Evolutionary conservation across 2,888 invertebrate genomes (phyloP).

Genomic region (Zelleria hepariella): DNA sequence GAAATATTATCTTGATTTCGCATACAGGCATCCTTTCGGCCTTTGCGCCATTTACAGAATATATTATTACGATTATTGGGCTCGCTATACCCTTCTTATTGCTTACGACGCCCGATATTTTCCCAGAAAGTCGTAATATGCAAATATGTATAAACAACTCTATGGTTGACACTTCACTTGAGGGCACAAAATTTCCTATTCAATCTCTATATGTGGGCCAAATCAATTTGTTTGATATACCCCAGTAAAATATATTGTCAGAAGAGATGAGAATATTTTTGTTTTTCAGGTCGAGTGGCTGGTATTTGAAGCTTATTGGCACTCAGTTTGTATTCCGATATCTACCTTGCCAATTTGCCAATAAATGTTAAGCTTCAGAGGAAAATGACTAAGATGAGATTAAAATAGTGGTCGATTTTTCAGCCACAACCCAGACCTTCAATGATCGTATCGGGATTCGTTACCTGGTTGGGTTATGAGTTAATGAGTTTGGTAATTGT

Average conservation of each 20-base stretch:
- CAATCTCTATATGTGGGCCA: neutral
- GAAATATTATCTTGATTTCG: conserved; percentile 5
- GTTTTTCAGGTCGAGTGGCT: neutral
- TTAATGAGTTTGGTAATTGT: no score
- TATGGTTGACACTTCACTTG: neutral
- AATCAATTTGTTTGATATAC: neutral
- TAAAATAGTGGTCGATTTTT: no score
- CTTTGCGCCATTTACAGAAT: neutral
- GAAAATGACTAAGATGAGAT: neutral
- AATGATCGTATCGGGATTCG: no score
- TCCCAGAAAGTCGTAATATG: neutral
- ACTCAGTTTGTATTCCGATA: neutral
- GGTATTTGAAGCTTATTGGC: neutral
- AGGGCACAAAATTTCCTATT: neutral
- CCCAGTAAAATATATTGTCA: neutral
- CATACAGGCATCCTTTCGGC: neutral
- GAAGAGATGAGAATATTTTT: neutral
- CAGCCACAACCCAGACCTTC: no score
- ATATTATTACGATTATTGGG: conserved; percentile 7
- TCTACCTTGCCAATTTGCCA: no score
- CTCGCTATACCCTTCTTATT: conserved; percentile 3
- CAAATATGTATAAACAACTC: conserved; percentile 3
- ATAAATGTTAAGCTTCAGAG: neutral
- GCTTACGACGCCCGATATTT: conserved; percentile 4
- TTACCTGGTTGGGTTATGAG: no score